Conservation (phyloP, 2,797 vertebrate genomes). For the Onychomys torridus region DNA sequence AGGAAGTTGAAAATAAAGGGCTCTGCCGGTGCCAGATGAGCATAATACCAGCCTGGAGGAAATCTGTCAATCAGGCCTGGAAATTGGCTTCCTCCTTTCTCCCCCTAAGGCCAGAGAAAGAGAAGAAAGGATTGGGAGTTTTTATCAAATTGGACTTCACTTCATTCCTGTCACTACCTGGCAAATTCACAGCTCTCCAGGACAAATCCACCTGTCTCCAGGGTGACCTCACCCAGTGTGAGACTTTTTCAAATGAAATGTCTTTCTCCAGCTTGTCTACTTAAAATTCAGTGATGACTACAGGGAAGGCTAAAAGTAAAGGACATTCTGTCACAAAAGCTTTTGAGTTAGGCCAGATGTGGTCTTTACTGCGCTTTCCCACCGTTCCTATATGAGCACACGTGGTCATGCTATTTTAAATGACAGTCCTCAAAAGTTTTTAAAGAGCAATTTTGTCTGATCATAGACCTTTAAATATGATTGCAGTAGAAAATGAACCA, state of each 20-base stretch:
- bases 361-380: not conserved
- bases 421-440: not conserved
- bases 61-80: constrained; percentile 57
- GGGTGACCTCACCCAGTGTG: not conserved
- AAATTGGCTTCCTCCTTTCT: constrained; percentile 53
- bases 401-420: not conserved
- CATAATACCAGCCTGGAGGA: not conserved
- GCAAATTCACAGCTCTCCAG: not conserved
- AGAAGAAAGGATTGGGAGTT: constrained; percentile 13
- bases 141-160: constrained; percentile 66
- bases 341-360: not conserved
- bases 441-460: constrained; percentile 35
- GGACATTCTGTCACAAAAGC: not conserved
- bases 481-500: not conserved
- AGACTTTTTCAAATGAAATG: constrained; percentile 56
- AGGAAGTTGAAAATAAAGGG: constrained; percentile 26
- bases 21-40: not conserved
- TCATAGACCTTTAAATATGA: constrained; percentile 2
- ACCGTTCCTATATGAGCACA: not conserved
- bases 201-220: not conserved
- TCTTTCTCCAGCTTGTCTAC: constrained; percentile 1
- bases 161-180: constrained; percentile 59
- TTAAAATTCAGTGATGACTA: constrained; percentile 9
- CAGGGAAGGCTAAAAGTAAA: not conserved
- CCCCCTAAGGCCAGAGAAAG: constrained; percentile 39